These are phyloP conservation scores for Cardiocondyla obscurior DNA, from an alignment of 1,140 invertebrate species.

Conservation along the genomic window DNA sequence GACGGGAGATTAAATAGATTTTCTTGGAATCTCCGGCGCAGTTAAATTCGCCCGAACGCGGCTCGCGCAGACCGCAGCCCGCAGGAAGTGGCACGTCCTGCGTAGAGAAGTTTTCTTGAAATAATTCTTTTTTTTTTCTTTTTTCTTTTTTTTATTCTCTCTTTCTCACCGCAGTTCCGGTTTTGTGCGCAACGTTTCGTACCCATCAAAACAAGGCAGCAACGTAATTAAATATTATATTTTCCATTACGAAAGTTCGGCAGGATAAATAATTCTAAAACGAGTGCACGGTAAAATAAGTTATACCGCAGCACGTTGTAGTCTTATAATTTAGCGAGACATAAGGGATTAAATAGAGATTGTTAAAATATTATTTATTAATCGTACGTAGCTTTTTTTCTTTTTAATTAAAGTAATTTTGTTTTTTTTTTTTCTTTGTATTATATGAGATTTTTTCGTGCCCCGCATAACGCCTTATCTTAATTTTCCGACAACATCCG, in stretches of 20 bases:
- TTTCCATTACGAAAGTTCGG: not conserved
- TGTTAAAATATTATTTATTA: not conserved
- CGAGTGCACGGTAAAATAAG: not conserved
- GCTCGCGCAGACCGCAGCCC: slow-evolving; percentile 14
- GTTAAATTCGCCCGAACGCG: slow-evolving; percentile 60
- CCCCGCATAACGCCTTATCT: not conserved
- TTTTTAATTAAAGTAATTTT: not conserved
- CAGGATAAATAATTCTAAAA: not conserved
- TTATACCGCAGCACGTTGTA: too few relatives aligned
- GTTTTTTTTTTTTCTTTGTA: not conserved
- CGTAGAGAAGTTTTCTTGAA: slow-evolving; percentile 19
- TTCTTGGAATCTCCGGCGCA: slow-evolving; percentile 59
- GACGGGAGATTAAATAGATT: slow-evolving; percentile 66
- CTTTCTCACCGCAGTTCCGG: not conserved
- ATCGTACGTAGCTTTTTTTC: not conserved
- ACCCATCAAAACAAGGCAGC: not conserved
- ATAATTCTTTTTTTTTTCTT: slow-evolving; percentile 12
- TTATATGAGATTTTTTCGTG: not conserved
- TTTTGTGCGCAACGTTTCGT: not conserved
- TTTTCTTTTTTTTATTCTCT: slow-evolving; percentile 19
- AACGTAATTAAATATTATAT: not conserved
- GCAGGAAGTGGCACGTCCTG: slow-evolving; percentile 33
- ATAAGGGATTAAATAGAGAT: too few relatives aligned
- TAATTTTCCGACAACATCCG: slow-evolving; percentile 31
- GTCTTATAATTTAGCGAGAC: too few relatives aligned